Evolutionary conservation across 2,888 invertebrate genomes (phyloP), one percentile per base, ranked within the genome.

Genomic region (Xylota segnis): DNA sequence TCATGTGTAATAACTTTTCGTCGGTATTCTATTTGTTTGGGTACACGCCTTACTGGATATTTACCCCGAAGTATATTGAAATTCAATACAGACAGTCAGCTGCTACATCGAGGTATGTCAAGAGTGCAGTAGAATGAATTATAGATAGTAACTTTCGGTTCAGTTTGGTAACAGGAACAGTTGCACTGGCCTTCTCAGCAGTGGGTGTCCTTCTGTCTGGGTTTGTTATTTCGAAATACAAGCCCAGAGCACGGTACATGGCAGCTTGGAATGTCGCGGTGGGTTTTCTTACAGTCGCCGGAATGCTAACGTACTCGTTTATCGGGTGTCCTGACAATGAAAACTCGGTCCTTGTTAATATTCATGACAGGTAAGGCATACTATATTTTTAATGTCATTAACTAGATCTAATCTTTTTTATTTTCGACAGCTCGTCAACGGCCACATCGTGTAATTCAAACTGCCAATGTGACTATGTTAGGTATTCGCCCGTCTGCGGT

Each of bases 41-140:
- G 0, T 95, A 95, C 89, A 94, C 95, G 92, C 96, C 96, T 0
- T 96, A 95, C 89, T 96, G 96, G 94, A 96, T 96, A 58, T 97
- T 96, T 90, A 94, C 96, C 91, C 96, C 97, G 0, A 97, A 97
- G 90, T 96, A 96, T 89, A 96, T 97, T 84, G 96, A 97, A 91
- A 96, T 95, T 0, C 96, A 96, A 91, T 97, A 96, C 91, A 94
- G 95, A 74, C 95, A 96, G 88, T 95, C 96, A 5, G 96, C 97
- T 0, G 95, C 96, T 0, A 94, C 94, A 7, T 96, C 96, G 0
- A 92, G 92, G 90, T 92, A 87, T 88, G 88, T 75, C 45, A 34
- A 34, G 47, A 45, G n/a, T n/a, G n/a, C 1, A 27, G 40, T 16
- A n/a, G 3, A 88, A 4, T n/a, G 9, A 14, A 5, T 54, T 0